Conservation (phyloP, 37 sponge, comb jelly and placozoan genomes). For the Ianthella basta region DNA sequence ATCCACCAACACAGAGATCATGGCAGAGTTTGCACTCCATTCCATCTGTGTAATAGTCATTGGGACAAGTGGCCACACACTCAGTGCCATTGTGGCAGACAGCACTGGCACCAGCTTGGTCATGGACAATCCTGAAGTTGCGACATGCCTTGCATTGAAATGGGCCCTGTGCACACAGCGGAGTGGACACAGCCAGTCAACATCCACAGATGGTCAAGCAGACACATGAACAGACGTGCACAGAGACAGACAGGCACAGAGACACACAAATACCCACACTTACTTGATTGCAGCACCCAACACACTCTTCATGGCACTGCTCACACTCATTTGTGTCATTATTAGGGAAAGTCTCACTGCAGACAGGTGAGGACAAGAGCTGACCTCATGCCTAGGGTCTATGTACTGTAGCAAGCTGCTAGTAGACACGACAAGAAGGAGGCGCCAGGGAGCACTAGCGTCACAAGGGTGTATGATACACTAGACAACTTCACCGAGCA, state of each 20-base stretch:
- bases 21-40: constrained; percentile 49
- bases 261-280: not conserved
- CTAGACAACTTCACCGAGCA: no score
- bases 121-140: not conserved
- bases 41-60: constrained; percentile 30
- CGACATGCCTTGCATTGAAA: constrained; percentile 44
- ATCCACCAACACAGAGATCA: constrained; percentile 60
- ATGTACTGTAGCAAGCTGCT: no score
- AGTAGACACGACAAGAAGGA: no score
- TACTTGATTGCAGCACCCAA: constrained; percentile 52
- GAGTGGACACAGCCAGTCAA: no score
- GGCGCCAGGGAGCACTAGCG: no score
- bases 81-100: constrained; percentile 2
- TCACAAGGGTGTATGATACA: no score
- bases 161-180: constrained; percentile 52
- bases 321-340: constrained; percentile 37
- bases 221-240: not conserved
- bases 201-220: no score
- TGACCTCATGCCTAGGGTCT: not conserved
- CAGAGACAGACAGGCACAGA: not conserved
- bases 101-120: not conserved
- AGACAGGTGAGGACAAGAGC: no score
- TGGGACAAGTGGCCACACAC: constrained; percentile 61
- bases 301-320: constrained; percentile 50
- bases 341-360: constrained; percentile 43